phyloP scores from a whole-genome alignment of 2,113 vertebrate species.

The Leptocoma aspasia region DNA sequence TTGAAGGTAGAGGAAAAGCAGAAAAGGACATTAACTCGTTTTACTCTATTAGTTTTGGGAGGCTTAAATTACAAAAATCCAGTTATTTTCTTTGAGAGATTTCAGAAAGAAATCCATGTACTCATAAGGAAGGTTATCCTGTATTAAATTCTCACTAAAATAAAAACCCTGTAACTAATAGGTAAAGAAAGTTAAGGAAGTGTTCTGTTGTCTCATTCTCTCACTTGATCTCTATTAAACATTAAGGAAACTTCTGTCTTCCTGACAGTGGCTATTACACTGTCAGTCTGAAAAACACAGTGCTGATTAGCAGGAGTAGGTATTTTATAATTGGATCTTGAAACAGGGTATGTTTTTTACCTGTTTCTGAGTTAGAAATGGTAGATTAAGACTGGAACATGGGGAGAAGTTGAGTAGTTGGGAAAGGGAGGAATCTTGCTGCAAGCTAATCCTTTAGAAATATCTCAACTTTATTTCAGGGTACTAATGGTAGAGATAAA shows the following conservation, averaged over 20 bases:
- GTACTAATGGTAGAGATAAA: slow-evolving; percentile 84
- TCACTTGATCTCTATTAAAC: background rate
- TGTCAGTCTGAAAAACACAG: background rate
- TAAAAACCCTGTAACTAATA: background rate
- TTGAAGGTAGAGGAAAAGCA: background rate
- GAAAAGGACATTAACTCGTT: background rate
- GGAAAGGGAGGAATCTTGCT: background rate
- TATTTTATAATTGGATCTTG: background rate
- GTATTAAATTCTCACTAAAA: background rate
- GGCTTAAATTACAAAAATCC: background rate
- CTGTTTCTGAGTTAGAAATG: background rate
- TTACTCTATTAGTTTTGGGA: background rate
- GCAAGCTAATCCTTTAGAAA: background rate
- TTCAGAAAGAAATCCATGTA: background rate
- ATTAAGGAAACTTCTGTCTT: background rate
- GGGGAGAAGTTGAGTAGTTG: background rate
- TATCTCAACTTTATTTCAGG: slow-evolving; percentile 68
- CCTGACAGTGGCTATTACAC: background rate
- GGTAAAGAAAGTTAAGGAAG: background rate
- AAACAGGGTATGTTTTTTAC: background rate
- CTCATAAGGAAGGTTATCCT: background rate
- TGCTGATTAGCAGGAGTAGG: background rate
- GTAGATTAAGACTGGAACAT: background rate
- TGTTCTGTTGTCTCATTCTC: background rate
- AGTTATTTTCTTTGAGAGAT: background rate